phyloP scores from a whole-genome alignment of 2,888 invertebrate genomes.

The Pyrochroa serraticornis region DNA sequence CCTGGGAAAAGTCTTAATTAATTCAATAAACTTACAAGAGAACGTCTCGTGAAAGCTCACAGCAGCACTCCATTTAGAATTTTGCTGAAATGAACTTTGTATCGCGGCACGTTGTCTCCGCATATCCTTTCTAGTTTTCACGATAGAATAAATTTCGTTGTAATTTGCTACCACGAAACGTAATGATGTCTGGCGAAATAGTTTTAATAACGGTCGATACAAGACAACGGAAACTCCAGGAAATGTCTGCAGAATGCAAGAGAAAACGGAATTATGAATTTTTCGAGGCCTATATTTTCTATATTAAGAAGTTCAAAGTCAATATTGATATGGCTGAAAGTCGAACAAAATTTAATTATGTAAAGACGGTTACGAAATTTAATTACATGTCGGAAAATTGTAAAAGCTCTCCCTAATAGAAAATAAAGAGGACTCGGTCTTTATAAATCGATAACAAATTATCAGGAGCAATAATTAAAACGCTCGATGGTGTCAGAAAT shows the following conservation, averaged over 20 bases:
- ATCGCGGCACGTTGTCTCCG: neutral
- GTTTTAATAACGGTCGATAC: neutral
- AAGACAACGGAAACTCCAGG: neutral
- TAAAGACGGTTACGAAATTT: conserved; percentile 42
- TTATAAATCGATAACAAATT: conserved; percentile 37
- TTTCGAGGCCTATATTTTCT: conserved; percentile 24
- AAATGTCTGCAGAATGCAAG: conserved; percentile 4
- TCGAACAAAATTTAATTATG: conserved; percentile 40
- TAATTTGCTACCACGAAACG: neutral
- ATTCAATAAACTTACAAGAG: conserved; percentile 39
- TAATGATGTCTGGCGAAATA: neutral
- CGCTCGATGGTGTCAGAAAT: conserved; percentile 8
- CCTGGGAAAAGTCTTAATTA: conserved; percentile 43
- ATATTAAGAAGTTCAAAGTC: conserved; percentile 38
- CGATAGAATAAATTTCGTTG: neutral
- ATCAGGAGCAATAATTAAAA: conserved; percentile 34
- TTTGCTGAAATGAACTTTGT: conserved; percentile 6
- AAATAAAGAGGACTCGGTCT: conserved; percentile 12
- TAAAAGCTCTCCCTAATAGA: conserved; percentile 32
- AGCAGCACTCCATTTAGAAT: conserved; percentile 15
- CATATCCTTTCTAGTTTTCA: conserved; percentile 1
- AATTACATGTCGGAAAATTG: conserved; percentile 41
- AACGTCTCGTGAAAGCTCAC: conserved; percentile 29
- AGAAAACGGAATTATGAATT: conserved; percentile 13
- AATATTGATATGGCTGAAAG: conserved; percentile 42